These are phyloP conservation scores for Tipula vernalis DNA, from an alignment of 2,888 invertebrate species.

Conservation along the genomic window DNA sequence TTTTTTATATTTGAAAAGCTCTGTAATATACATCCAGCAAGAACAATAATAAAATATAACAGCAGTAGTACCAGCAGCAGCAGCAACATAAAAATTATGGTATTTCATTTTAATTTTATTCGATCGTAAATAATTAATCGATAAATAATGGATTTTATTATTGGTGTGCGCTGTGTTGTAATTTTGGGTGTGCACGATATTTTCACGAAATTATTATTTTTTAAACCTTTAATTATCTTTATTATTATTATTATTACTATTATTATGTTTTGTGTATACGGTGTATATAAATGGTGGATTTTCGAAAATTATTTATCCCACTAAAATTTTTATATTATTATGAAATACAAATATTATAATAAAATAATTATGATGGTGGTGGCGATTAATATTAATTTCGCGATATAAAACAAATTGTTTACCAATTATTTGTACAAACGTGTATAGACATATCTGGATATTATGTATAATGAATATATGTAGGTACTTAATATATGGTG, in stretches of 20 bases:
- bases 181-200: background rate
- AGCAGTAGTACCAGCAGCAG: background rate
- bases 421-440: background rate
- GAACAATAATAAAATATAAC: background rate
- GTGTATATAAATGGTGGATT: background rate
- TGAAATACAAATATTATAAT: background rate
- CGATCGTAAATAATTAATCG: background rate
- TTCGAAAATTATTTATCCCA: background rate
- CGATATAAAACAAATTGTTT: background rate
- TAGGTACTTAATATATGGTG: background rate
- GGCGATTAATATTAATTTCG: background rate
- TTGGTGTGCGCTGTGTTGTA: background rate
- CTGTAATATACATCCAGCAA: background rate
- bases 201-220: background rate
- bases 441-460: background rate
- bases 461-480: background rate
- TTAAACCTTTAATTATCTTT: background rate
- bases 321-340: background rate
- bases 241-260: background rate
- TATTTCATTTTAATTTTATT: background rate
- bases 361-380: background rate
- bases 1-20: background rate
- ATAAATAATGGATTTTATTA: background rate
- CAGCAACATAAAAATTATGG: background rate
- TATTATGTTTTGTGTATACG: no score